phyloP scores from a whole-genome alignment of 1,140 invertebrate species.

The Penaeus vannamei region DNA sequence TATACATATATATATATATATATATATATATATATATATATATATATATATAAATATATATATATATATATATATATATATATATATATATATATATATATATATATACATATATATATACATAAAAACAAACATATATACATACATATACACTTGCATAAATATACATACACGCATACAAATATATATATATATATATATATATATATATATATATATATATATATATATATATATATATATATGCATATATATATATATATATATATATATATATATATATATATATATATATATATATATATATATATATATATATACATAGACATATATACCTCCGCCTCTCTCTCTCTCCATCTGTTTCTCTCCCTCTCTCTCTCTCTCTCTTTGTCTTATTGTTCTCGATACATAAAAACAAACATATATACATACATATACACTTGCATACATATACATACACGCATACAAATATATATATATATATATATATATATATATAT shows the following conservation, averaged over 20 bases:
- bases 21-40: conserved; percentile 21
- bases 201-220: not conserved
- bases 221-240: not conserved
- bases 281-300: not conserved
- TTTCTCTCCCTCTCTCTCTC: no score
- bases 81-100: conserved; percentile 22
- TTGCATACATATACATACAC: not conserved
- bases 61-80: conserved; percentile 29
- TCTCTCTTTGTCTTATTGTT: no score
- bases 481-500: conserved; percentile 28
- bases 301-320: not conserved
- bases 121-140: not conserved
- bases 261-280: not conserved
- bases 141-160: conserved; percentile 10
- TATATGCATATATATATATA: not conserved
- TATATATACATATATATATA: conserved; percentile 27
- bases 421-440: not conserved
- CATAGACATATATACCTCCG: no score
- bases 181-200: conserved; percentile 9
- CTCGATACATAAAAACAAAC: not conserved
- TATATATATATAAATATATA: conserved; percentile 26
- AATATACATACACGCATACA: not conserved
- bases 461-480: conserved; percentile 9
- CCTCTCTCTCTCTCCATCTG: no score
- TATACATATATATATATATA: conserved; percentile 17